Evolutionary conservation across 53 echinoderm and acorn worm genomes (phyloP), one percentile per base, ranked within the genome.

Genomic region (Holothuria scabra): DNA sequence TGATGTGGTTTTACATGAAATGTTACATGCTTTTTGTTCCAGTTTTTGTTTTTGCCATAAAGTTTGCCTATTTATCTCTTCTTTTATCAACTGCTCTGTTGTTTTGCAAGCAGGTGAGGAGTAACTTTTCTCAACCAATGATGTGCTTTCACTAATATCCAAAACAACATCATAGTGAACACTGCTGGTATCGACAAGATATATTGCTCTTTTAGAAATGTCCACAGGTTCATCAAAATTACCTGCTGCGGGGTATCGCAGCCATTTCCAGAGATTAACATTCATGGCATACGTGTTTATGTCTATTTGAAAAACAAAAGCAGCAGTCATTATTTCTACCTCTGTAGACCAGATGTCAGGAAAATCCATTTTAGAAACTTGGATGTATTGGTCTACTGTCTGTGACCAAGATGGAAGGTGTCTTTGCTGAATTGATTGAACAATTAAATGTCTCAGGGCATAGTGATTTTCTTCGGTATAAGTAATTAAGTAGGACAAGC

Each of bases 261-360:
- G 56, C 78, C 78, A 78, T 20, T 56, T 56, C 78, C 78, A 78
- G 20, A 12, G 30, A 56, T 56, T 21, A 0, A 58, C 59, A 5
- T 78, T 2, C 59, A 78, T 16, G 13, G 78, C 78, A 78, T 7
- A 78, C 4, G 78, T 78, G 32, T 78, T 58, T 0, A 78, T 78
- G 19, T 78, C 78, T 7, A 59, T 78, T 58, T 28, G 58, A 8
- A 78, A 25, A 30, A 78, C 58, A 9, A 12, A 25, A 4, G 58
- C 78, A 32, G 78, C 78, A 26, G 78, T 34, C 56, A 78, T 25
- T 78, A 78, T 12, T 56, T 78, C 78, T 31, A 78, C 78, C 28
- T 78, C 78, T 16, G 57, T 78, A 16, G 78, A 56, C 78, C 78
- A 78, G 1, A 78, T 31, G 33, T 56, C 19, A 28, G 28, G 6